phyloP scores from a whole-genome alignment of 2,797 vertebrate genomes.

The Hylomyscus alleni region DNA sequence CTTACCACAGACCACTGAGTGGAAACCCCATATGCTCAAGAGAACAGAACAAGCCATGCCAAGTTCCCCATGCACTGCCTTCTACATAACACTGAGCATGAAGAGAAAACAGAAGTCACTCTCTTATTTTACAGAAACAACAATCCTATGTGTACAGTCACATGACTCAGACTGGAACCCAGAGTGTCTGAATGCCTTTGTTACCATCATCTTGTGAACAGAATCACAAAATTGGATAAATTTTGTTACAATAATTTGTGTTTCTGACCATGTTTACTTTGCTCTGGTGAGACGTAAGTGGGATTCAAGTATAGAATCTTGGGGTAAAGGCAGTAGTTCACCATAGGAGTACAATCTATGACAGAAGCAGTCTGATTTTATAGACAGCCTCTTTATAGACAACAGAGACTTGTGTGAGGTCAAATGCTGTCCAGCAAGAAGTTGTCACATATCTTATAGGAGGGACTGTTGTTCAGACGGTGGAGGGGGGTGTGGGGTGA shows the following conservation, averaged over 20 bases:
- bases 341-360: background rate
- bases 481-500: background rate
- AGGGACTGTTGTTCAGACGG: background rate
- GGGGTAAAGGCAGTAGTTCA: background rate
- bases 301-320: background rate
- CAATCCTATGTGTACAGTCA: background rate
- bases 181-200: background rate
- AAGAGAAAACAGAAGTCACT: background rate
- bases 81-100: background rate
- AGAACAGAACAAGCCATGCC: background rate
- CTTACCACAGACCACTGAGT: background rate
- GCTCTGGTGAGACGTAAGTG: background rate
- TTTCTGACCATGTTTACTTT: background rate
- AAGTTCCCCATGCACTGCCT: too few species aligned
- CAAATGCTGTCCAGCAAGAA: background rate
- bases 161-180: background rate
- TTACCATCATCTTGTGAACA: background rate
- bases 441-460: fast-evolving
- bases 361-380: background rate
- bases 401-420: background rate
- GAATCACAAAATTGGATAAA: background rate
- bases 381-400: background rate
- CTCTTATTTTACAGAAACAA: background rate
- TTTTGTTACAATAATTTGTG: background rate
- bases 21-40: background rate